Evolutionary conservation across 2,113 vertebrate genomes (phyloP).

Genomic region (Synchiropus splendidus): DNA sequence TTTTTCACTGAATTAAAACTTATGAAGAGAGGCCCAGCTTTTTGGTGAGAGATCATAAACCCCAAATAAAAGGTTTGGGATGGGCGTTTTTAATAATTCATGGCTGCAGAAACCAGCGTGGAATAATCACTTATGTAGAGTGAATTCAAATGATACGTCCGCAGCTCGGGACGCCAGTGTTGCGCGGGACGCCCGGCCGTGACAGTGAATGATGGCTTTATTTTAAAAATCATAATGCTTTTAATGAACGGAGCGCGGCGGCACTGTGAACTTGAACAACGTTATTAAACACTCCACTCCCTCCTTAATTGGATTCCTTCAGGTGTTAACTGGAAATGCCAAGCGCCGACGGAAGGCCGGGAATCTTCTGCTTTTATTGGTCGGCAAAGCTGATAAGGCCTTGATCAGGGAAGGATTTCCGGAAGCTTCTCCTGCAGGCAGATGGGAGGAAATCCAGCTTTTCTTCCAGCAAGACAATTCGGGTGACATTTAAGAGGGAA

Average conservation of each 20-base stretch:
- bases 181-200: too few species aligned
- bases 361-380: constrained; percentile 17
- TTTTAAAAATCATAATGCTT: constrained; percentile 53
- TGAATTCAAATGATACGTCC: too few species aligned
- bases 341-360: constrained; percentile 2
- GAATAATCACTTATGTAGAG: too few species aligned
- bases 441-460: constrained; percentile 23
- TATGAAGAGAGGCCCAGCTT: too few species aligned
- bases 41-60: too few species aligned
- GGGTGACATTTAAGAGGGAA: constrained; percentile 49
- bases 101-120: too few species aligned
- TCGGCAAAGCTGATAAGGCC: constrained; percentile 21
- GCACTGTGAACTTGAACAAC: constrained; percentile 28
- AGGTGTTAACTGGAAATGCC: constrained; percentile 54
- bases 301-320: constrained; percentile 59
- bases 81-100: too few species aligned
- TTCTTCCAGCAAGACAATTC: constrained; percentile 26
- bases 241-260: constrained; percentile 54
- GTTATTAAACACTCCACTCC: constrained; percentile 46
- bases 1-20: too few species aligned
- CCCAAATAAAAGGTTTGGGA: too few species aligned
- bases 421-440: constrained; percentile 27
- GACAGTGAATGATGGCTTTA: constrained; percentile 57
- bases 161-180: too few species aligned
- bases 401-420: constrained; percentile 53